Base-by-base conservation (phyloP, 2,113 vertebrate species). In the Centropus unirufus region DNA sequence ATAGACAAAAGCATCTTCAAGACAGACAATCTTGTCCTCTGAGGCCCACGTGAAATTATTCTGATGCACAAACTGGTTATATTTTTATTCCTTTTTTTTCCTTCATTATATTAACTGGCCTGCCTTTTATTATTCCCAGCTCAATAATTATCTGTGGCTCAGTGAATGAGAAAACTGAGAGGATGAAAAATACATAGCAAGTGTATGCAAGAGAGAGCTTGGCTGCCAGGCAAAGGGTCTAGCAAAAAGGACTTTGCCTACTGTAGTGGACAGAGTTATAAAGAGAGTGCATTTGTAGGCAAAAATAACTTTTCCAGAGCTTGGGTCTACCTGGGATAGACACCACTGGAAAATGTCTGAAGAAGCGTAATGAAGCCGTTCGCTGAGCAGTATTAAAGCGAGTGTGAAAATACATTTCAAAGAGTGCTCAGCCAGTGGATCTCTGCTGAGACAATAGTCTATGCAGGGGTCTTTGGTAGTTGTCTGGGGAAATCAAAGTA, bases 61-160 rank as follows among this genome's bases (percentile, higher is more conserved):
- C 24, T 54, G 39, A 57, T 57, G 46, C 46, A 54, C 70, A 85
- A 42, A 51, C 36, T 7, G 30, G 12, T 42, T 1, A 0, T 74
- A 75, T 47, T 78, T 93, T 79, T 52, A 58, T 75, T 78, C 72
- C 67, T 86, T 67, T 70, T 70, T 78, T 91, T 89, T 83, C 58
- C 36, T 92, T 82, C 88, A 20, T 57, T 87, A 78, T 83, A 88
- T 88, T 92, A 90, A 79, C 83, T 64, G 36, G 16, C 17, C 55
- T 52, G n/a, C 70, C 72, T 89, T 94, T 82, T 82, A 52, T 69
- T 76, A 78, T 74, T 91, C 75, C 70, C 87, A 78, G 75, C 40
- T 83, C 70, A 78, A 73, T 62, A 66, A 94, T 92, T 96, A 75
- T 78, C 69, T 67, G 72, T 91, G 90, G 66, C 70, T 82, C 44